Conservation (phyloP, 2,113 vertebrate species). For the Gobio gobio region DNA sequence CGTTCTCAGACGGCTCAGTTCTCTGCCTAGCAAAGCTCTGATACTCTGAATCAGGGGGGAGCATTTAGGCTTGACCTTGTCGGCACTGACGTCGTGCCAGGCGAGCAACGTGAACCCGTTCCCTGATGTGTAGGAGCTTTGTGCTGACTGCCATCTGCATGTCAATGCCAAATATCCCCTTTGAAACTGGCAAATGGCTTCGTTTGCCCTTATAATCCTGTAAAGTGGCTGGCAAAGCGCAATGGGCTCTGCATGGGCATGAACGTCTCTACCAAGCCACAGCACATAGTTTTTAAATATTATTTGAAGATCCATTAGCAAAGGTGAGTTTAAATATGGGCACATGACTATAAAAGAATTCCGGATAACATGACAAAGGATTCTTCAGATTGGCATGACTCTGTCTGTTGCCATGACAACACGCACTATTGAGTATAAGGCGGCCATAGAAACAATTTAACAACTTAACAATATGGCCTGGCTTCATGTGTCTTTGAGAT, state of each 20-base stretch:
- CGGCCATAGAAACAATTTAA: conserved; percentile 42
- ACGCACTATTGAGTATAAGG: conserved; percentile 49
- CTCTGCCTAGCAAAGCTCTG: conserved; percentile 64
- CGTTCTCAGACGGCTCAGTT: conserved; percentile 47
- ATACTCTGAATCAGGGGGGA: conserved; percentile 62
- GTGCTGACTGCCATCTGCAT: conserved; percentile 51
- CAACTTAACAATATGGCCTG: conserved; percentile 52
- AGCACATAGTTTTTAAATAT: conserved; percentile 23
- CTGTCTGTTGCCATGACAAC: conserved; percentile 59
- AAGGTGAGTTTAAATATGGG: background rate
- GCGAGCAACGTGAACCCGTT: conserved; percentile 57
- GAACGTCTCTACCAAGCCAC: background rate
- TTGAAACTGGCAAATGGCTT: conserved; percentile 41
- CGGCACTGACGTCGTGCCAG: conserved; percentile 56
- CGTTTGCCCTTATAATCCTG: conserved; percentile 35
- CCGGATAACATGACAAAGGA: background rate
- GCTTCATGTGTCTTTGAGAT: conserved; percentile 21
- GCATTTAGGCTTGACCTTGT: conserved; percentile 68
- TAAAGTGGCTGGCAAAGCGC: conserved; percentile 19
- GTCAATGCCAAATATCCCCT: conserved; percentile 34
- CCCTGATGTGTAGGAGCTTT: conserved; percentile 45
- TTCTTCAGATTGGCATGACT: conserved; percentile 23
- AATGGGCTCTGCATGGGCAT: conserved; percentile 1
- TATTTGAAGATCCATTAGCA: background rate
- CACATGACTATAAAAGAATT: background rate